phyloP scores from a whole-genome alignment of 35 echinoderm and acorn worm genomes.

The Chiridota heheva region DNA sequence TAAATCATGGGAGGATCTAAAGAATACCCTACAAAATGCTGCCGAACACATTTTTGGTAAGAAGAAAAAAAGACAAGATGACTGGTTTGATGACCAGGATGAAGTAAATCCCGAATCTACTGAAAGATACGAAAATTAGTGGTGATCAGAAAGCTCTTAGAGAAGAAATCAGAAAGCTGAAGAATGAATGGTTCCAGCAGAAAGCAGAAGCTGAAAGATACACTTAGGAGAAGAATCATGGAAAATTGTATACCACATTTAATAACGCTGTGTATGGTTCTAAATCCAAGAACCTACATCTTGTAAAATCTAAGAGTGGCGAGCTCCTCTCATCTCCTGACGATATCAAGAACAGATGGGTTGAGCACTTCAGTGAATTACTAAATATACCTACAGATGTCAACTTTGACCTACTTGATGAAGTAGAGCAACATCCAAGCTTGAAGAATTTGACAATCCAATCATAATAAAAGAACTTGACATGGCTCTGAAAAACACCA shows the following conservation, averaged over 20 bases:
- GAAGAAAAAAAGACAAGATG: background rate
- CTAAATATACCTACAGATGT: background rate
- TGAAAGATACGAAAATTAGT: background rate
- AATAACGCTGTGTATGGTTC: background rate
- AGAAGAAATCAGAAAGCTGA: background rate
- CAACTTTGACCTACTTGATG: background rate
- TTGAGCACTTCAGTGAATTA: background rate
- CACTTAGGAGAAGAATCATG: background rate
- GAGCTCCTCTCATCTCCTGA: background rate
- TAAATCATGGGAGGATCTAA: background rate
- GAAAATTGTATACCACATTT: slow-evolving; percentile 8
- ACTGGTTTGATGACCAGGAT: background rate
- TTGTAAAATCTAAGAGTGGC: background rate
- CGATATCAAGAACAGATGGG: background rate
- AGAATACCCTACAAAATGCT: background rate
- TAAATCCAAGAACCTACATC: background rate
- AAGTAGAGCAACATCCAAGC: background rate
- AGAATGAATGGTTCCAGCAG: background rate
- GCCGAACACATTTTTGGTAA: too few species aligned
- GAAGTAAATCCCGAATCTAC: background rate
- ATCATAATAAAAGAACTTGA: background rate
- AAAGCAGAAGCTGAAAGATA: background rate
- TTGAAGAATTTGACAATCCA: too few species aligned
- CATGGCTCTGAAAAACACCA: background rate
- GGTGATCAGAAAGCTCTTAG: background rate